Conservation (phyloP, 2,888 invertebrate genomes). For the Omphaloscelis lunosa region DNA sequence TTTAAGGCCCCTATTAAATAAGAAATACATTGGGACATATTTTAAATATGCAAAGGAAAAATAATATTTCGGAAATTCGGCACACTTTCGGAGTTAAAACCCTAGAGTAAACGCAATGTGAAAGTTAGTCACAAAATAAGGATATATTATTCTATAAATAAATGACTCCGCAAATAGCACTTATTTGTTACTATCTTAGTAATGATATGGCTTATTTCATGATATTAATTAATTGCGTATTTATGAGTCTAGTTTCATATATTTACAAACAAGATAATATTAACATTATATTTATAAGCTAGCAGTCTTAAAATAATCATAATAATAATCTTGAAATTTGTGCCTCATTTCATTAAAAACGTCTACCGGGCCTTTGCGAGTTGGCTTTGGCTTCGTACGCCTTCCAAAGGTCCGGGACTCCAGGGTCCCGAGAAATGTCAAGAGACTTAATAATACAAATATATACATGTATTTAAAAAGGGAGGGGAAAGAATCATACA, state of each 20-base stretch:
- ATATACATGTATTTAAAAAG: neutral
- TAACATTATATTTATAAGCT: neutral
- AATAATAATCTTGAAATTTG: neutral
- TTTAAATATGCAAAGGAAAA: neutral
- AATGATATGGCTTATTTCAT: neutral
- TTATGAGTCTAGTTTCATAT: neutral
- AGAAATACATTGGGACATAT: neutral
- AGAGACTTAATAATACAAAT: no score
- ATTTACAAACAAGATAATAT: neutral
- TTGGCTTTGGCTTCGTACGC: no score
- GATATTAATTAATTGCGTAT: neutral
- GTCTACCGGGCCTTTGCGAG: no score
- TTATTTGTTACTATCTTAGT: neutral
- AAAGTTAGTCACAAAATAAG: slow-evolving; percentile 6
- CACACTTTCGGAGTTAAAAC: neutral
- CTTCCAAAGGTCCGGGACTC: no score
- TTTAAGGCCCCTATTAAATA: neutral
- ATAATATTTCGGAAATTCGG: slow-evolving; percentile 12
- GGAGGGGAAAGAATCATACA: no score
- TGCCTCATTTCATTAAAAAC: no score
- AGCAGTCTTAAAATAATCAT: neutral
- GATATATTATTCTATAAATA: neutral
- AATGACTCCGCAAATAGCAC: neutral
- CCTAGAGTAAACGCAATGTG: neutral
- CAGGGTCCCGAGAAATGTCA: no score